phyloP scores from a whole-genome alignment of 2,797 vertebrate genomes.

The Sciurus carolinensis region DNA sequence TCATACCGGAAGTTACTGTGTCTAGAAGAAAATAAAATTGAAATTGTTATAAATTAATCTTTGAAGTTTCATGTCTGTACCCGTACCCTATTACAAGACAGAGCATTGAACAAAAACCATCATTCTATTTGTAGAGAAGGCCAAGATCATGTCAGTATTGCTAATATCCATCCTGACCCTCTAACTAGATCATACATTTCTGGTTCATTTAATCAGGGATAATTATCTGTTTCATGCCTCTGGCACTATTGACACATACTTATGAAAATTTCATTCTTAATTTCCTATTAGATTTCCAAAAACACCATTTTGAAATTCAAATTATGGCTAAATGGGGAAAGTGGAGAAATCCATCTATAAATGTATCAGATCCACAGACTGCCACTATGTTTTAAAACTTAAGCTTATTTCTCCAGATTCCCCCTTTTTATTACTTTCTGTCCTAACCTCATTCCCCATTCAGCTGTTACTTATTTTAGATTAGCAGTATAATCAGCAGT shows the following conservation, averaged over 20 bases:
- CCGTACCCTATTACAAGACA: conserved; percentile 27
- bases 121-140: conserved; percentile 50
- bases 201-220: neutral
- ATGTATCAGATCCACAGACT: neutral
- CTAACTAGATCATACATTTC: neutral
- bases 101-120: neutral
- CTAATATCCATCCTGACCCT: neutral
- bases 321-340: neutral
- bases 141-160: neutral
- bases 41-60: conserved; percentile 67
- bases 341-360: neutral
- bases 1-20: conserved; percentile 53
- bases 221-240: neutral
- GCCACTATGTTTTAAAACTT: neutral
- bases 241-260: neutral
- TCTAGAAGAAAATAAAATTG: conserved; percentile 66
- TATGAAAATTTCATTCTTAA: conserved; percentile 70
- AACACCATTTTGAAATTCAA: conserved; percentile 42
- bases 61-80: conserved; percentile 42
- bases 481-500: neutral
- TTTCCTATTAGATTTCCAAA: conserved; percentile 18
- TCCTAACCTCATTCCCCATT: neutral
- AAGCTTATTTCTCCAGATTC: neutral
- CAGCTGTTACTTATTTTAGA: neutral
- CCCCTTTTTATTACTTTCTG: neutral